A percentile compares a stretch with the other conserved stretches of the same genome.
Conservation (phyloP, 2,888 invertebrate species). For the Watsonalla binaria region DNA sequence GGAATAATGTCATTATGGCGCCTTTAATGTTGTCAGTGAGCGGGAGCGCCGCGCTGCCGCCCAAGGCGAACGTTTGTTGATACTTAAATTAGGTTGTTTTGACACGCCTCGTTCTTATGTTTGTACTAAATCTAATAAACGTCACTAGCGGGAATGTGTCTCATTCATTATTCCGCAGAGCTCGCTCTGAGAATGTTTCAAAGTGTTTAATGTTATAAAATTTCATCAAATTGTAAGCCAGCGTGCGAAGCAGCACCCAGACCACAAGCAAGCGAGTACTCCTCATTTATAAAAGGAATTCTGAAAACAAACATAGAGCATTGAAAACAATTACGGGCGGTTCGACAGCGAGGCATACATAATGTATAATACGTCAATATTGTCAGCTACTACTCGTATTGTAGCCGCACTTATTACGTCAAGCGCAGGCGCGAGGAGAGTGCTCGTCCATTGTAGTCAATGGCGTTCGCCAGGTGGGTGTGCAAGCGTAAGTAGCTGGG, state of each 20-base stretch:
- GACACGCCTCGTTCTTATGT: constrained; percentile 77
- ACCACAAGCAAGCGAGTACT: constrained; percentile 16
- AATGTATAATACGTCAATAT: constrained; percentile 64
- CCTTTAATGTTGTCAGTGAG: constrained; percentile 77
- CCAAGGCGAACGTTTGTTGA: constrained; percentile 78
- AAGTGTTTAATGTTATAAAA: constrained; percentile 33
- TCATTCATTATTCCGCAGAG: constrained; percentile 58
- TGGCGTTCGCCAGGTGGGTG: constrained; percentile 68
- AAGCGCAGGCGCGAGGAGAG: constrained; percentile 48
- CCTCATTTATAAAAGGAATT: constrained; percentile 29
- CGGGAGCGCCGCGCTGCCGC: constrained; percentile 63
- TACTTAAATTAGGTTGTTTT: constrained; percentile 79
- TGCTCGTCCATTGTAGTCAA: constrained; percentile 71
- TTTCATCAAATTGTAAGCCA: constrained; percentile 20
- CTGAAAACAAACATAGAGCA: constrained; percentile 34
- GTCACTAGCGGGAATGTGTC: constrained; percentile 59
- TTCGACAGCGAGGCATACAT: constrained; percentile 45
- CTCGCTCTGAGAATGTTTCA: constrained; percentile 37
- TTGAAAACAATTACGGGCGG: constrained; percentile 52
- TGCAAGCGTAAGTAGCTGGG: constrained; percentile 65
- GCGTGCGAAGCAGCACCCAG: constrained; percentile 4
- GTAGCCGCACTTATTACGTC: constrained; percentile 60
- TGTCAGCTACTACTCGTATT: constrained; percentile 64
- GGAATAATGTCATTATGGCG: constrained; percentile 78
- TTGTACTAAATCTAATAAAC: constrained; percentile 77